Conservation (phyloP, 2,113 vertebrate species). For the Gasterosteus nipponicus region DNA sequence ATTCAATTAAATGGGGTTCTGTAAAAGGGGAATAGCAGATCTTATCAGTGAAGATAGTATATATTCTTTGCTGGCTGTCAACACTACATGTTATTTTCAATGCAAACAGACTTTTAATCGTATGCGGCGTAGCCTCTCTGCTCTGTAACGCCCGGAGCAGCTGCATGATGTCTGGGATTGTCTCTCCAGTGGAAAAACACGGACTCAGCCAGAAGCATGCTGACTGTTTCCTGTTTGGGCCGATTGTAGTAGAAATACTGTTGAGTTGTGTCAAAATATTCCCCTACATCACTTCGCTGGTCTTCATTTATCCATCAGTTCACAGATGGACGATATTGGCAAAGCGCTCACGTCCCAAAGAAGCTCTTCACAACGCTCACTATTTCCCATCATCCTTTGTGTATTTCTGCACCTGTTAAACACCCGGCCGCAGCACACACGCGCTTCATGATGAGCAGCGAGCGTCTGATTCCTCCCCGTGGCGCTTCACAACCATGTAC, state of each 20-base stretch:
- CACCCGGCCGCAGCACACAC: background rate
- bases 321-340: constrained; percentile 4
- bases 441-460: background rate
- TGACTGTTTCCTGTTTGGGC: constrained; percentile 63
- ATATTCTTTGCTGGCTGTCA: background rate
- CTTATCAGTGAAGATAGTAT: background rate
- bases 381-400: constrained; percentile 7
- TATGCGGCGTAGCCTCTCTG: constrained; percentile 22
- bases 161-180: constrained; percentile 46
- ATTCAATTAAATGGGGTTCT: background rate
- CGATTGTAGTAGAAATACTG: constrained; percentile 49
- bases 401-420: background rate
- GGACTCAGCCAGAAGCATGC: constrained; percentile 51
- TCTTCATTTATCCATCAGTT: background rate
- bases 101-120: constrained; percentile 35
- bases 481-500: background rate
- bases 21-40: background rate
- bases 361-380: background rate
- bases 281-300: constrained; percentile 8
- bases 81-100: background rate
- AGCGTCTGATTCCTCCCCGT: constrained; percentile 33
- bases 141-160: constrained; percentile 32
- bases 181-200: constrained; percentile 62
- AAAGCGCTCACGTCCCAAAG: background rate
- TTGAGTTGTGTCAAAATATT: constrained; percentile 34